These are phyloP conservation scores for Halcyon chelicuti DNA, from an alignment of 2,797 vertebrate genomes.

Conservation along the genomic window DNA sequence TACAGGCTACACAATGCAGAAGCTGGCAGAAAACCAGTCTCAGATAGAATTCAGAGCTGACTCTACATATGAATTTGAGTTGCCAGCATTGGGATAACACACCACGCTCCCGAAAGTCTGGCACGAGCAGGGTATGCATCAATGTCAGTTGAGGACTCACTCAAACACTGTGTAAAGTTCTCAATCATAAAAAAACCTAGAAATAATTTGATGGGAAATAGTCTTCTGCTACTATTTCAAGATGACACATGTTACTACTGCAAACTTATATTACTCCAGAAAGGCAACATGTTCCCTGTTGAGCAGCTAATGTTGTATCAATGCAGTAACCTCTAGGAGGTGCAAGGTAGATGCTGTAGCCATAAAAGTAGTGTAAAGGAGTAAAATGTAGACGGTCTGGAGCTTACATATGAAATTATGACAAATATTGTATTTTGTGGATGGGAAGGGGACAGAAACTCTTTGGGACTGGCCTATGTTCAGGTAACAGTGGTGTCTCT, in stretches of 20 bases:
- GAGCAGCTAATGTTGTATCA: neutral
- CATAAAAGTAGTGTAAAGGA: neutral
- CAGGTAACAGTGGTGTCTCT: neutral
- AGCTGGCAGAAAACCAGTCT: conserved; percentile 1
- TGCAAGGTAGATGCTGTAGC: neutral
- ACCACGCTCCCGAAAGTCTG: neutral
- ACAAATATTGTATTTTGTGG: neutral
- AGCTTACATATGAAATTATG: neutral
- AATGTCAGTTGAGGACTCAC: neutral
- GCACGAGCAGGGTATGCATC: neutral
- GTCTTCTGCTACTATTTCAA: neutral
- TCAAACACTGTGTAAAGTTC: neutral
- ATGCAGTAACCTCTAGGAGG: neutral
- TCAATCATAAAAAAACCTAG: neutral
- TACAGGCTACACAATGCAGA: neutral
- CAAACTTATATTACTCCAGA: neutral
- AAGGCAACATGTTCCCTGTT: neutral
- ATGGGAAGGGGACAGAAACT: neutral
- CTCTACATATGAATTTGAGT: neutral
- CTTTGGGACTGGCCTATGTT: neutral
- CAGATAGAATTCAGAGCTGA: neutral
- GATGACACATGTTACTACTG: neutral
- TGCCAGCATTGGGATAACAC: neutral
- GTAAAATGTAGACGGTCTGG: neutral
- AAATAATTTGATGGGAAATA: neutral